These are phyloP conservation scores for Lasioglossum albipes DNA, from an alignment of 1,140 invertebrate species.

Conservation along the genomic window DNA sequence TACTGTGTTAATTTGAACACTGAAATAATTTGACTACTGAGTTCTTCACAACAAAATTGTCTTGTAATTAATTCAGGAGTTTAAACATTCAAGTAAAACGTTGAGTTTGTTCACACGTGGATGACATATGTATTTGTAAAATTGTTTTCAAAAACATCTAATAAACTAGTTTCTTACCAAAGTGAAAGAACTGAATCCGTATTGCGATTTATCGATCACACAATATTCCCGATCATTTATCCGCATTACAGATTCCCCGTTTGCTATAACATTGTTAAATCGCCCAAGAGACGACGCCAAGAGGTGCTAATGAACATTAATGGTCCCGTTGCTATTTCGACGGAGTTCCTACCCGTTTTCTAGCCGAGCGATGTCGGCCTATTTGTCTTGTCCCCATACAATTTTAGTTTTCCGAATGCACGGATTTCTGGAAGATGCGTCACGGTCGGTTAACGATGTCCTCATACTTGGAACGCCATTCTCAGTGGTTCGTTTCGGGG, in stretches of 20 bases:
- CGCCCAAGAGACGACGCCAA: neutral
- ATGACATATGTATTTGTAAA: too few species aligned
- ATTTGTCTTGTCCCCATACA: slow-evolving; percentile 31
- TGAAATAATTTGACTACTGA: too few species aligned
- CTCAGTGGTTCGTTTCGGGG: neutral
- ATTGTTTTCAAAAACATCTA: too few species aligned
- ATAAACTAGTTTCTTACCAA: too few species aligned
- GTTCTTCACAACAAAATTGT: too few species aligned
- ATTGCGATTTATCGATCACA: too few species aligned
- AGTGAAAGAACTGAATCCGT: too few species aligned
- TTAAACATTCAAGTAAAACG: too few species aligned
- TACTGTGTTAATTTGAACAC: too few species aligned
- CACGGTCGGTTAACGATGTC: slow-evolving; percentile 36
- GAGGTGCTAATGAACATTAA: slow-evolving; percentile 30
- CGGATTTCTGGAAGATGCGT: slow-evolving; percentile 46
- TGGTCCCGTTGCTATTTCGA: slow-evolving; percentile 28
- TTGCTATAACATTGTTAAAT: neutral
- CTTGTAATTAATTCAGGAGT: too few species aligned
- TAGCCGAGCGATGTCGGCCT: slow-evolving; percentile 16
- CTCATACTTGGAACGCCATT: slow-evolving; percentile 40
- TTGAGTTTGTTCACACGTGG: too few species aligned
- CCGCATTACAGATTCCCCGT: neutral
- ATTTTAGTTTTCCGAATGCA: slow-evolving; percentile 47
- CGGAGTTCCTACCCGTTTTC: slow-evolving; percentile 9
- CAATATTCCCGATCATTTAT: neutral